Conservation (phyloP, 1,140 invertebrate species). For the Planococcus citri region DNA sequence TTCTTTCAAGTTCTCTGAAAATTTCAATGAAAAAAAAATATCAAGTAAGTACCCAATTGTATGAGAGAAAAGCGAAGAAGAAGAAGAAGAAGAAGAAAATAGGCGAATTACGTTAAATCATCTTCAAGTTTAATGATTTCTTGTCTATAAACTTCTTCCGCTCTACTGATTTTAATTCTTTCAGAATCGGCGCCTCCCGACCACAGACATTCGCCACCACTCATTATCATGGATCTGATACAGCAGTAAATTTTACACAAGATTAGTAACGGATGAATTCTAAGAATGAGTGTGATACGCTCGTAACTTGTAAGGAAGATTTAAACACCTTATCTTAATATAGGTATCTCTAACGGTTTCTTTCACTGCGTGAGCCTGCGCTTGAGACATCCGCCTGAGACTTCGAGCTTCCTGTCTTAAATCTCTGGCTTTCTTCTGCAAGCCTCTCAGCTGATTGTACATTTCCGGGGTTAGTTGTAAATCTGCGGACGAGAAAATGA, state of each 20-base stretch:
- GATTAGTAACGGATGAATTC: too few relatives aligned
- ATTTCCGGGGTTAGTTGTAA: slow-evolving; percentile 66
- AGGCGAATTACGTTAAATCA: slow-evolving; percentile 68
- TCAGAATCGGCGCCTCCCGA: slow-evolving; percentile 46
- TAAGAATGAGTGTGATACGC: too few relatives aligned
- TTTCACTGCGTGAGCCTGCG: slow-evolving; percentile 76
- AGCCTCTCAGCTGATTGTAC: slow-evolving; percentile 66
- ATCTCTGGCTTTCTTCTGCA: slow-evolving; percentile 84
- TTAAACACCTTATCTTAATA: slow-evolving; percentile 66
- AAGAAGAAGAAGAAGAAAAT: too few relatives aligned
- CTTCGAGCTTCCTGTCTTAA: slow-evolving; percentile 76
- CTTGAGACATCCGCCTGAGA: slow-evolving; percentile 73
- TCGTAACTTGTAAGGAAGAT: too few relatives aligned
- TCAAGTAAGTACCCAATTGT: too few relatives aligned
- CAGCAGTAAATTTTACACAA: neutral
- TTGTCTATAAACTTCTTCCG: slow-evolving; percentile 78
- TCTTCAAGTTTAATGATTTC: slow-evolving; percentile 83
- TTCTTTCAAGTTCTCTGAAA: slow-evolving; percentile 73
- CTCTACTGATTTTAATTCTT: slow-evolving; percentile 50
- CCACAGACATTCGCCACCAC: slow-evolving; percentile 48
- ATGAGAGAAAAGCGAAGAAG: too few relatives aligned
- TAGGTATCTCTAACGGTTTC: slow-evolving; percentile 84
- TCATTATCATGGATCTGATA: slow-evolving; percentile 34
- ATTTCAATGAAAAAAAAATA: neutral
- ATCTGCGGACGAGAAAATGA: slow-evolving; percentile 37